Conservation (phyloP, 2,797 vertebrate genomes). For the Todus mexicanus region DNA sequence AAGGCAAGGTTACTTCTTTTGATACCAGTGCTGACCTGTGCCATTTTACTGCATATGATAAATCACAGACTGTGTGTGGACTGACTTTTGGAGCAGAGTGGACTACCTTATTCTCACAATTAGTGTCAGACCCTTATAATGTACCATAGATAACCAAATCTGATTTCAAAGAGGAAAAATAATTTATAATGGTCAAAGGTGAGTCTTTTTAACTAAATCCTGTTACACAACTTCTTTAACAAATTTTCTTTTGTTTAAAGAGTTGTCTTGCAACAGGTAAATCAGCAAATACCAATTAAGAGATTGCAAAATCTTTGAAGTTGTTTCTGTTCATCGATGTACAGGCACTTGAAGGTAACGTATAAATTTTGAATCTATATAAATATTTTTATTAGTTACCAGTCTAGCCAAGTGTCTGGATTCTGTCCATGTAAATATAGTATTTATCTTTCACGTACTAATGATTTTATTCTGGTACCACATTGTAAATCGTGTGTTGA, state of each 20-base stretch:
- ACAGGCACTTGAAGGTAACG: not conserved
- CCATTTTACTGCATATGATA: not conserved
- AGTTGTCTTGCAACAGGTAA: not conserved
- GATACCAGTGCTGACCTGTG: conserved; percentile 4
- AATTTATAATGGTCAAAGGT: not conserved
- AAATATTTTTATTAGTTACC: not conserved
- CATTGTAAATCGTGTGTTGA: not conserved
- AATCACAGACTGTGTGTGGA: not conserved
- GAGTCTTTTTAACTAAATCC: not conserved
- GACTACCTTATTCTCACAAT: conserved; percentile 31
- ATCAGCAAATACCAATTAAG: not conserved
- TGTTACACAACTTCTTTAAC: not conserved
- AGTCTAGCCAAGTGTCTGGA: not conserved
- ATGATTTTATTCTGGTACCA: not conserved
- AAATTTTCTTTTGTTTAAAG: not conserved
- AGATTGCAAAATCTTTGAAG: not conserved
- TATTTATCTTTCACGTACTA: not conserved
- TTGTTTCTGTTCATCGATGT: not conserved
- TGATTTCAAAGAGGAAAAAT: conserved; percentile 15
- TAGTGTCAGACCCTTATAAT: conserved; percentile 14
- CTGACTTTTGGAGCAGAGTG: not conserved
- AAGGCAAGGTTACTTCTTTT: not conserved
- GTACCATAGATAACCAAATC: conserved; percentile 2
- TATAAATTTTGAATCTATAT: not conserved
- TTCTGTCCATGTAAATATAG: not conserved